phyloP scores from a whole-genome alignment of 2,113 vertebrate genomes.

The Empidonax alnorum region DNA sequence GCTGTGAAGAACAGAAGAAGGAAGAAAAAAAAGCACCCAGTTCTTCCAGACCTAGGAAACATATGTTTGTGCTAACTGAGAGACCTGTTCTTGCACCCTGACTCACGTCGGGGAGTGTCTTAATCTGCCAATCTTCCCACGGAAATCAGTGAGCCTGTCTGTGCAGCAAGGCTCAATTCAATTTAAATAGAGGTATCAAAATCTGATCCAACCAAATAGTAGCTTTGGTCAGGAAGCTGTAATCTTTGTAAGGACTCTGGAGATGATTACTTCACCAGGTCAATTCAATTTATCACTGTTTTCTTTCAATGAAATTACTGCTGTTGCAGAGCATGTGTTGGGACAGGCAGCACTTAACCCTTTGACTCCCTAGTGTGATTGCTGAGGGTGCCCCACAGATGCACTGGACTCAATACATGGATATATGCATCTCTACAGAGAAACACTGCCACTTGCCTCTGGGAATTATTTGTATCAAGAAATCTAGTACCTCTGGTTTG shows the following conservation, averaged over 20 bases:
- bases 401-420: accelerated
- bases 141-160: accelerated
- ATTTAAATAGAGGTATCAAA: background rate
- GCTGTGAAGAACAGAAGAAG: background rate
- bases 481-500: background rate
- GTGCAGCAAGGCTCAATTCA: background rate
- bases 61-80: conserved; percentile 43
- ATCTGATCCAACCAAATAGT: background rate
- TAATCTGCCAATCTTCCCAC: conserved; percentile 11
- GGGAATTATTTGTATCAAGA: background rate
- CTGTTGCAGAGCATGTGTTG: background rate
- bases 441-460: background rate
- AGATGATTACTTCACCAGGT: background rate
- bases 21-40: background rate
- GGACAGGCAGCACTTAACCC: background rate
- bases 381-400: background rate
- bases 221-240: background rate
- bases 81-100: conserved; percentile 45
- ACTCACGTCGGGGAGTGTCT: accelerated
- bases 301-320: background rate
- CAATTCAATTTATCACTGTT: background rate
- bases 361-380: background rate
- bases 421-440: background rate
- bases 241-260: background rate
- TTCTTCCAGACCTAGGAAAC: conserved; percentile 25